Evolutionary conservation across 2,797 vertebrate genomes (phyloP).

Genomic region (Coregonus ussuriensis): DNA sequence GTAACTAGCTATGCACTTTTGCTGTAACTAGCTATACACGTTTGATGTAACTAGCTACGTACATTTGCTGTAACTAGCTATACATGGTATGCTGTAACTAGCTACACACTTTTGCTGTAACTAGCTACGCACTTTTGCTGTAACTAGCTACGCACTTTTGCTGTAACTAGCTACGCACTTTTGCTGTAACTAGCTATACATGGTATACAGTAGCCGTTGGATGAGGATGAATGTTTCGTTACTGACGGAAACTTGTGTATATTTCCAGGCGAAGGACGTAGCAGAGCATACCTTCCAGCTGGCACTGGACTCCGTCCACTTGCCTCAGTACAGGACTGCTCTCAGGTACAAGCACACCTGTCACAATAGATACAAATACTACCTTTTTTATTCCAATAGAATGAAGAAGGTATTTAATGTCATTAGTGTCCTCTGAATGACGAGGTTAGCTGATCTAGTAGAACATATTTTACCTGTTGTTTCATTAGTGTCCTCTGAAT

Average conservation of each 20-base stretch:
- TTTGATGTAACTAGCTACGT: no score
- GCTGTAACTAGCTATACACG: no score
- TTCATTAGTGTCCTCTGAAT: background rate
- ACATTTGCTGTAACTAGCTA: no score
- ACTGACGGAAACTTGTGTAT: background rate
- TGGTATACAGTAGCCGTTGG: background rate
- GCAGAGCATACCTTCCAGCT: conserved; percentile 84
- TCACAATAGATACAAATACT: background rate
- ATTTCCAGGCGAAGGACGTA: conserved; percentile 84
- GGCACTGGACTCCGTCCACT: conserved; percentile 76
- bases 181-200: no score
- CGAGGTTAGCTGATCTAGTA: background rate
- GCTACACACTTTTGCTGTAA: no score
- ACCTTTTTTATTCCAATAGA: no score
- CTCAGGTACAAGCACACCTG: conserved; percentile 74
- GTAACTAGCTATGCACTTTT: no score
- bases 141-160: no score
- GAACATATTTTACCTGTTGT: background rate
- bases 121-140: no score
- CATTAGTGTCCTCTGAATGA: background rate
- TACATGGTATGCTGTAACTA: no score
- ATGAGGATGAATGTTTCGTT: background rate
- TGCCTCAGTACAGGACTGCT: conserved; percentile 79
- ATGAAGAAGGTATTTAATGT: background rate
- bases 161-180: no score